Evolutionary conservation across 2,888 invertebrate genomes (phyloP).

Genomic region (Apamea anceps): DNA sequence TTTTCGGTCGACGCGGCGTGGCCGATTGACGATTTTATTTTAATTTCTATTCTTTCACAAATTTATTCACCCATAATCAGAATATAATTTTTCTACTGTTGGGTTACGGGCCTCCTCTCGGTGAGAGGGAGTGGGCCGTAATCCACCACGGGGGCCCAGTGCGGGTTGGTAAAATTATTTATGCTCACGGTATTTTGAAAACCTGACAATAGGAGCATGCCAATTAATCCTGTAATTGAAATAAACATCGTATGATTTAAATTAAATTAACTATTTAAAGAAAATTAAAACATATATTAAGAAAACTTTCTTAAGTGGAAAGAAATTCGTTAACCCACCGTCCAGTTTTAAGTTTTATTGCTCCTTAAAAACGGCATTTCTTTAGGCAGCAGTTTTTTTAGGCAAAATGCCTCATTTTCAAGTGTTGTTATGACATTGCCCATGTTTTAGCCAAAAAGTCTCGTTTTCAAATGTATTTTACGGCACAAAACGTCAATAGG

Average conservation of each 20-base stretch:
- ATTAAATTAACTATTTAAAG: not conserved
- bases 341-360: not conserved
- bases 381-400: not conserved
- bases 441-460: conserved; percentile 7
- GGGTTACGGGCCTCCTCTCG: not conserved
- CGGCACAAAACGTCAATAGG: conserved; percentile 73
- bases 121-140: conserved; percentile 1
- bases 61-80: not conserved
- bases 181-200: not conserved
- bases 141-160: not conserved
- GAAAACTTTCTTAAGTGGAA: not conserved
- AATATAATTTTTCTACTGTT: not conserved
- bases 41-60: not conserved
- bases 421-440: not conserved
- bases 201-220: not conserved
- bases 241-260: not conserved
- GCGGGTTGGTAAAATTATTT: not conserved
- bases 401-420: not conserved
- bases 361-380: no score
- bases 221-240: not conserved
- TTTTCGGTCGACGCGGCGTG: conserved; percentile 76
- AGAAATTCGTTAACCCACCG: conserved; percentile 1
- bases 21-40: conserved; percentile 78
- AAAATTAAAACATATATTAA: not conserved
- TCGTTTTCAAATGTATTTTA: not conserved